Percentiles rank a stretch among this genome's conserved stretches.
These are phyloP conservation scores for Urocynchramus pylzowi DNA, from an alignment of 2,113 vertebrate genomes.

Conservation along the genomic window DNA sequence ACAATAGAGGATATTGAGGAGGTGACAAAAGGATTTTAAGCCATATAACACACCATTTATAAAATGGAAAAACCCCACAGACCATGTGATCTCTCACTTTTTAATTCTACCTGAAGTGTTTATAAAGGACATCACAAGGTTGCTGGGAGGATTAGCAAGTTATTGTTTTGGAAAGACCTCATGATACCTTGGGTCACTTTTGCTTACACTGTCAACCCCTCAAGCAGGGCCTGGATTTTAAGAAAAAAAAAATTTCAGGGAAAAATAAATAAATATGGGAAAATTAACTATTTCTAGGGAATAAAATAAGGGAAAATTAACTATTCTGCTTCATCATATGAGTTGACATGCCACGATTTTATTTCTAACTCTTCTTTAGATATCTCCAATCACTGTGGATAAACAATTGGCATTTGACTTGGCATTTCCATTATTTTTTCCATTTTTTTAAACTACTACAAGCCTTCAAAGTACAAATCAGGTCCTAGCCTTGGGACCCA, in stretches of 20 bases:
- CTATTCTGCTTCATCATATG: background rate
- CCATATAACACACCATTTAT: background rate
- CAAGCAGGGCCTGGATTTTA: background rate
- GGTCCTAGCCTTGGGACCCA: background rate
- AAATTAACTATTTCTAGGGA: background rate
- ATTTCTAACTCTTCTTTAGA: background rate
- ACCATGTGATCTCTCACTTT: background rate
- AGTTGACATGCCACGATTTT: background rate
- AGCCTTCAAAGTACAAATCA: background rate
- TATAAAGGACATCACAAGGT: background rate
- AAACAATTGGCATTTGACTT: background rate
- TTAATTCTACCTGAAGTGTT: background rate
- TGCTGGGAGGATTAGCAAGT: background rate
- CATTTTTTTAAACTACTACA: background rate
- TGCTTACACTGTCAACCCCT: background rate
- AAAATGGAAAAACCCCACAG: background rate
- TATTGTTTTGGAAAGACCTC: background rate
- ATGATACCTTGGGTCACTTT: background rate
- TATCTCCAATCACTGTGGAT: background rate
- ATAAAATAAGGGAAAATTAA: background rate
- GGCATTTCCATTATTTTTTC: background rate
- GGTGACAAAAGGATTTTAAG: background rate
- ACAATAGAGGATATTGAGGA: background rate
- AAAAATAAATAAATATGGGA: background rate
- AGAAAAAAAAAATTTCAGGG: background rate